Evolutionary conservation across 35 echinoderm and acorn worm genomes (phyloP).

Genomic region (Hemicentrotus pulcherrimus): DNA sequence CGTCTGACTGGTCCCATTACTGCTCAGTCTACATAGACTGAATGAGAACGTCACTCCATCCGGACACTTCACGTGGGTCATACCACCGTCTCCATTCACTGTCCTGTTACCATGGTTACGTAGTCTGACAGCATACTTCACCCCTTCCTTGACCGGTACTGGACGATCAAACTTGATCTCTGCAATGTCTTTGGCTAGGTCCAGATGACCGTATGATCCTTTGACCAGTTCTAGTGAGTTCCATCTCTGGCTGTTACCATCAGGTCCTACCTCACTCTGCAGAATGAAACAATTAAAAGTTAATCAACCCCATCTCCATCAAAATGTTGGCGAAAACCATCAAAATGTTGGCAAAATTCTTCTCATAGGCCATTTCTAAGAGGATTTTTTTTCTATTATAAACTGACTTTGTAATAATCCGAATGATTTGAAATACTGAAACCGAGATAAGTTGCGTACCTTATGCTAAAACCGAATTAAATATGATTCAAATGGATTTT

Average conservation of each 20-base stretch:
- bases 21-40: constrained; percentile 86
- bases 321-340: no score
- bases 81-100: constrained; percentile 86
- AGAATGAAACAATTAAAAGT: not conserved
- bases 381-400: no score
- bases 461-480: no score
- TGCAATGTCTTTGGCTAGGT: constrained; percentile 79
- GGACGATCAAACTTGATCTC: constrained; percentile 98
- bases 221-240: constrained; percentile 91
- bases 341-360: not conserved
- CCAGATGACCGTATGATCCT: constrained; percentile 81
- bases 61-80: constrained; percentile 80
- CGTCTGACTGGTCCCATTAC: constrained; percentile 94
- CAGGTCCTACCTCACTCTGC: constrained; percentile 81
- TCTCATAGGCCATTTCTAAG: no score
- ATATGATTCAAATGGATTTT: no score
- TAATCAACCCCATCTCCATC: not conserved
- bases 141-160: constrained; percentile 91
- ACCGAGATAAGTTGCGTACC: no score
- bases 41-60: constrained; percentile 94
- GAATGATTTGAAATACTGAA: no score
- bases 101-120: constrained; percentile 93
- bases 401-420: no score
- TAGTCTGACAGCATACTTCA: constrained; percentile 95
- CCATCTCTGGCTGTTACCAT: constrained; percentile 94